These are phyloP conservation scores for Hydropotes inermis DNA, from an alignment of 2,113 vertebrate species.

Conservation along the genomic window DNA sequence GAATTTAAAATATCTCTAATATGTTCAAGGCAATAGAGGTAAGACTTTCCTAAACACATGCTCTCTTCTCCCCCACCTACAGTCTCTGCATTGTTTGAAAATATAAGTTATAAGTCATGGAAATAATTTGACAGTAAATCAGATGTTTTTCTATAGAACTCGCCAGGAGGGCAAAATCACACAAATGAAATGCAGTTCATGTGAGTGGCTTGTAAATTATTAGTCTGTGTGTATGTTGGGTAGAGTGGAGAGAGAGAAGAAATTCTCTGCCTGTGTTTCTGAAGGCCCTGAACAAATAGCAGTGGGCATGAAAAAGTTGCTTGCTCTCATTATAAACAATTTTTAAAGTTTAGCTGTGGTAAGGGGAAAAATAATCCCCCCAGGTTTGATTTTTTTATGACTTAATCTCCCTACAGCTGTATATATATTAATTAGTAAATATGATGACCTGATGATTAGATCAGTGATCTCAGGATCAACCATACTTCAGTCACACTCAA, in stretches of 20 bases:
- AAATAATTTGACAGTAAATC: neutral
- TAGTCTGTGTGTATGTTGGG: neutral
- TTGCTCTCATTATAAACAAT: neutral
- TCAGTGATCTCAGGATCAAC: neutral
- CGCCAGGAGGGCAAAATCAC: neutral
- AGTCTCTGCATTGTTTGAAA: neutral
- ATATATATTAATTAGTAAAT: neutral
- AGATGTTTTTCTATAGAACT: neutral
- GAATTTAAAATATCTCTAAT: conserved; percentile 1
- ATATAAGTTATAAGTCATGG: neutral
- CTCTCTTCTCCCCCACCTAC: neutral
- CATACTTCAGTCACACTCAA: neutral
- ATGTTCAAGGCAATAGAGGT: neutral
- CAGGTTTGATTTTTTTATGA: neutral
- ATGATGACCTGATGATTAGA: neutral
- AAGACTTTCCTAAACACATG: neutral
- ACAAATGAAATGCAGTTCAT: neutral
- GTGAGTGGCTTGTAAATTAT: neutral
- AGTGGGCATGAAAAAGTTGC: neutral
- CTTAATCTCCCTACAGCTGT: neutral
- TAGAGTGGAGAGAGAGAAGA: neutral
- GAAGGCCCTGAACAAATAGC: neutral
- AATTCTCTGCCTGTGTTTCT: neutral
- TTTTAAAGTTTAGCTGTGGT: neutral
- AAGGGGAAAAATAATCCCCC: neutral